Evolutionary conservation across 2,113 vertebrate species (phyloP), one percentile per base, ranked within the genome.

Genomic region (Bufo bufo): DNA sequence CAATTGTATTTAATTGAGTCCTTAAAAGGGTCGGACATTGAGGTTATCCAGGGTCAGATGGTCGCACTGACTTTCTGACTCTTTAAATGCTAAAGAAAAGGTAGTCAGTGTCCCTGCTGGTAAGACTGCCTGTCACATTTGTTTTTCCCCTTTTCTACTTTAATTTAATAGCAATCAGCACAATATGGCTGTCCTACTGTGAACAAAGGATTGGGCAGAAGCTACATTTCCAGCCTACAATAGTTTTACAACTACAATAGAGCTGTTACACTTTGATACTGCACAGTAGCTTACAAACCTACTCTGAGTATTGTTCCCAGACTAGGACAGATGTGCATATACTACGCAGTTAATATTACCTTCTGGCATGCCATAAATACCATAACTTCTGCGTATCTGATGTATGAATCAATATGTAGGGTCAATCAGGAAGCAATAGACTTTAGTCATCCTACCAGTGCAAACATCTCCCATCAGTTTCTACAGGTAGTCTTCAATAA

Each of bases 1-100:
- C 95, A 96, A 96, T 97, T 97, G 94, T 94, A 94, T 97, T 97
- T 98, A 97, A 98, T 97, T 96, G 97, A 95, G 94, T 97, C 96
- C 96, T 95, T 95, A 94, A 93, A 82, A 91, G 91, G 94, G 94
- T 92, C 93, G 94, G 93, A 93, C 91, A 93, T 93, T 93, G 94
- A 91, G 91, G 95, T 96, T 96, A 96, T 96, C 95, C 87, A 92
- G 93, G 97, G 97, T 98, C 97, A 98, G 94, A 94, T 93, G 94
- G 91, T 94, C 95, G 94, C 95, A 96, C 95, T 95, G 96, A 96
- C 95, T 97, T 96, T 91, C 91, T 98, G 98, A 99, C 97, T 93
- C 91, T 94, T 93, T 95, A 98, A 95, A 96, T 93, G 88, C 94
- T 91, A 93, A 91, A 94, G 93, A 94, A 96, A 96, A 96, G 96